phyloP scores from a whole-genome alignment of 2,113 vertebrate species.

The Gila orcuttii region DNA sequence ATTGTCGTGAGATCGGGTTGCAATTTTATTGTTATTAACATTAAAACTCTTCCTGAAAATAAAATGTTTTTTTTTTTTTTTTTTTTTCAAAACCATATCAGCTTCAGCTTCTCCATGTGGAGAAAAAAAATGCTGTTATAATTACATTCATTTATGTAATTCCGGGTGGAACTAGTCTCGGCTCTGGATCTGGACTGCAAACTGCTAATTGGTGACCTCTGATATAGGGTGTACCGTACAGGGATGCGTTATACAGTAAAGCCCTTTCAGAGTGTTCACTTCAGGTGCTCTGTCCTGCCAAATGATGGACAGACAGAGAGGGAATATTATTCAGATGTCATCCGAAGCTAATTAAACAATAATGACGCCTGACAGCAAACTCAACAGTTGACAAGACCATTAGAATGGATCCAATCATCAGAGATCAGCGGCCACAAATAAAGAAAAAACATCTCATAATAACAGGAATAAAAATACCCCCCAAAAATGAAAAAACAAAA shows the following conservation, averaged over 20 bases:
- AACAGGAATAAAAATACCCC: conserved; percentile 68
- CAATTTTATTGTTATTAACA: too few species aligned
- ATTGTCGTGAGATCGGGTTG: too few species aligned
- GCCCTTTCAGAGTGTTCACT: not conserved
- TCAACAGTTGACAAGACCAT: conserved; percentile 44
- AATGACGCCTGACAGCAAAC: not conserved
- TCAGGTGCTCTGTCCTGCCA: not conserved
- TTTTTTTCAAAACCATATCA: not conserved
- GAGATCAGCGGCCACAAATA: conserved; percentile 66
- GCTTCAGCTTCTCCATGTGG: not conserved
- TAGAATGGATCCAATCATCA: conserved; percentile 68
- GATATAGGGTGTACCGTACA: not conserved
- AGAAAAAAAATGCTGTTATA: not conserved
- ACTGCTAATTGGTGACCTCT: conserved; percentile 3
- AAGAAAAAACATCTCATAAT: conserved; percentile 61
- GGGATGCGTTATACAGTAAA: not conserved
- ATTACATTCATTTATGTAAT: not conserved
- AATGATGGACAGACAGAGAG: not conserved
- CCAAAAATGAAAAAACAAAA: conserved; percentile 55
- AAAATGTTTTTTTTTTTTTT: too few species aligned
- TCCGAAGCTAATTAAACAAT: conserved; percentile 47
- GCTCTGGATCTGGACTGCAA: not conserved
- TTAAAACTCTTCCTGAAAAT: too few species aligned
- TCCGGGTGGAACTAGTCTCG: not conserved
- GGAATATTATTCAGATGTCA: conserved; percentile 21